Evolutionary conservation across 2,888 invertebrate genomes (phyloP).

Genomic region (Callyntrura sp.): DNA sequence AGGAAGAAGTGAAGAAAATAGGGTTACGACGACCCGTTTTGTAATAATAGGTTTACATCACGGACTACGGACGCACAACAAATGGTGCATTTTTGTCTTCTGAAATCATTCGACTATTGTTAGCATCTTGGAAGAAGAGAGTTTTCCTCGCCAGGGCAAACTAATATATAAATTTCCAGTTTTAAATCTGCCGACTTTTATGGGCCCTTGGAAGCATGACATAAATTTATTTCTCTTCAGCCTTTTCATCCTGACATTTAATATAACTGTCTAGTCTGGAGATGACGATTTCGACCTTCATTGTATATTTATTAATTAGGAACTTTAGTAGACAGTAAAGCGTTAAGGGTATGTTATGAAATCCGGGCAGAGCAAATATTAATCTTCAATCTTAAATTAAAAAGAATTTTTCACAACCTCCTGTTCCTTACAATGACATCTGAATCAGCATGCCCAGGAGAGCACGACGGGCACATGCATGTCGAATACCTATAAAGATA

Average conservation of each 20-base stretch:
- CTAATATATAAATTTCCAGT: background rate
- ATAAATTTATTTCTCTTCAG: too few species aligned
- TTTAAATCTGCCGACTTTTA: background rate
- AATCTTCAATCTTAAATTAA: background rate
- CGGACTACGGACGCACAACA: conserved; percentile 2
- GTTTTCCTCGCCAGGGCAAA: background rate
- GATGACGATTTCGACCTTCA: background rate
- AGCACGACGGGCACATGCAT: too few species aligned
- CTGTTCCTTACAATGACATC: background rate
- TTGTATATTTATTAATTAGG: background rate
- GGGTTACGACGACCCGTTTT: conserved; percentile 39
- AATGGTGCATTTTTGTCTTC: background rate
- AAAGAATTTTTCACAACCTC: too few species aligned
- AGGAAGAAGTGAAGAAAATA: conserved; percentile 40
- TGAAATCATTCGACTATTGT: conserved; percentile 48
- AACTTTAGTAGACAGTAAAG: background rate
- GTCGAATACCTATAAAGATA: too few species aligned
- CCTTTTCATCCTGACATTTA: background rate
- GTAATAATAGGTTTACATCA: conserved; percentile 48
- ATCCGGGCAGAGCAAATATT: background rate
- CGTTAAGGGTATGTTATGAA: background rate
- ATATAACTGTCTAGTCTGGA: background rate
- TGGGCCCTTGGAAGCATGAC: background rate
- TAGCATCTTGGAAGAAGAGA: conserved; percentile 32
- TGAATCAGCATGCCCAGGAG: too few species aligned